These are phyloP conservation scores for Pollenia griseotomentosa DNA, from an alignment of 2,888 invertebrate species.

Conservation along the genomic window DNA sequence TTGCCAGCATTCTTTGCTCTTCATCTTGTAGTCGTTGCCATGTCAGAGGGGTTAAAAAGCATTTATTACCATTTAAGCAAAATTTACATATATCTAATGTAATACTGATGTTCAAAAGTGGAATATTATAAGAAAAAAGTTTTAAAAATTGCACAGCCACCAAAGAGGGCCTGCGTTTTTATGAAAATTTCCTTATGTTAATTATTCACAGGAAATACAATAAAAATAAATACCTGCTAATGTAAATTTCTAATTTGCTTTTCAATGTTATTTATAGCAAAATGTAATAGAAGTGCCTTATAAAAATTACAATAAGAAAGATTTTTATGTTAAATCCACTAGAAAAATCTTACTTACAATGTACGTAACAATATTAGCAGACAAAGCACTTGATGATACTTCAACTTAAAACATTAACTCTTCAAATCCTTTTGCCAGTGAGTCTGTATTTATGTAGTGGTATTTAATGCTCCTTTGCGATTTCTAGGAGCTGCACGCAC, in stretches of 20 bases:
- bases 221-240: slow-evolving; percentile 10
- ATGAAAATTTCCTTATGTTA: slow-evolving; percentile 30
- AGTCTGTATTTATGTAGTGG: too few species aligned
- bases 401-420: slow-evolving; percentile 24
- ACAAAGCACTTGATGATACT: slow-evolving; percentile 15
- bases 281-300: slow-evolving; percentile 2
- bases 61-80: slow-evolving; percentile 49
- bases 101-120: background rate
- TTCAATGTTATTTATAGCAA: background rate
- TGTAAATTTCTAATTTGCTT: slow-evolving; percentile 42
- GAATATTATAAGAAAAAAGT: slow-evolving; percentile 28
- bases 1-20: background rate
- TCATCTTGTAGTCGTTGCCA: background rate
- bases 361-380: background rate
- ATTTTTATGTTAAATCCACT: background rate
- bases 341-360: background rate
- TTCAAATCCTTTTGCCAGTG: slow-evolving; percentile 11
- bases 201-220: background rate
- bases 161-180: slow-evolving; percentile 1
- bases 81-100: slow-evolving; percentile 30
- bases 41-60: slow-evolving; percentile 6
- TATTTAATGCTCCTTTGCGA: slow-evolving; percentile 4
- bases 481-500: slow-evolving; percentile 1
- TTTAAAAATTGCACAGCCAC: slow-evolving; percentile 48
- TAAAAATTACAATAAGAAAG: slow-evolving; percentile 33